These are phyloP conservation scores for Epinephelus coioides DNA, from an alignment of 2,797 vertebrate genomes.

Conservation along the genomic window DNA sequence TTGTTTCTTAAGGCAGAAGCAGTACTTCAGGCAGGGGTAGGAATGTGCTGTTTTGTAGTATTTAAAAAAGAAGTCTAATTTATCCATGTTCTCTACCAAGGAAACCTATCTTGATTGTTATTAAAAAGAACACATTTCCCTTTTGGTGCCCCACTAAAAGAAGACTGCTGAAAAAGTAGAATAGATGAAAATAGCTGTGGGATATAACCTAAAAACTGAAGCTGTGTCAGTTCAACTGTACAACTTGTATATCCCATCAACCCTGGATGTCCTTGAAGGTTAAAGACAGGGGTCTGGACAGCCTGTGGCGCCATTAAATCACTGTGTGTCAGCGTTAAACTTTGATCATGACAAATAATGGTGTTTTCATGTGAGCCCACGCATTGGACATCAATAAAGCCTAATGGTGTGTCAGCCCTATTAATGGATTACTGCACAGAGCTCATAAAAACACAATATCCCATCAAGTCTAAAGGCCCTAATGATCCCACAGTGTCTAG, in stretches of 20 bases:
- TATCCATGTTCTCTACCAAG: constrained; percentile 17
- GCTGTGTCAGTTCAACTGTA: constrained; percentile 20
- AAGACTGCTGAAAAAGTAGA: constrained; percentile 17
- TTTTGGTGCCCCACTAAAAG: constrained; percentile 10
- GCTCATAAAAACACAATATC: constrained; percentile 84
- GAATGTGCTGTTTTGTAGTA: constrained; percentile 50
- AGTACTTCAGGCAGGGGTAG: constrained; percentile 39
- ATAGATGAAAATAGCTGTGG: constrained; percentile 27
- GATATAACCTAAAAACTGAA: constrained; percentile 26
- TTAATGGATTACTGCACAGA: constrained; percentile 81
- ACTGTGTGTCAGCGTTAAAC: constrained; percentile 71
- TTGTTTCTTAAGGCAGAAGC: constrained; percentile 46
- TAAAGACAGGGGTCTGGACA: constrained; percentile 48
- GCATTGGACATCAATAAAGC: constrained; percentile 81
- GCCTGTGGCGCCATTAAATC: constrained; percentile 66
- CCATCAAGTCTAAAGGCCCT: constrained; percentile 76
- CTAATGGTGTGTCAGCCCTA: constrained; percentile 79
- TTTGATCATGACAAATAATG: constrained; percentile 81
- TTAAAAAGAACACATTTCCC: constrained; percentile 34
- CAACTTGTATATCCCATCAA: constrained; percentile 47
- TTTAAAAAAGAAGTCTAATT: constrained; percentile 44
- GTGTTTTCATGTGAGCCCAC: constrained; percentile 78
- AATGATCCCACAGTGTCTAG: constrained; percentile 80
- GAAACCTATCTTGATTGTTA: constrained; percentile 15
- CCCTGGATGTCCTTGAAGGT: constrained; percentile 72